These are phyloP conservation scores for Choristoneura rosaceana DNA, from an alignment of 2,888 invertebrate genomes.

Conservation along the genomic window DNA sequence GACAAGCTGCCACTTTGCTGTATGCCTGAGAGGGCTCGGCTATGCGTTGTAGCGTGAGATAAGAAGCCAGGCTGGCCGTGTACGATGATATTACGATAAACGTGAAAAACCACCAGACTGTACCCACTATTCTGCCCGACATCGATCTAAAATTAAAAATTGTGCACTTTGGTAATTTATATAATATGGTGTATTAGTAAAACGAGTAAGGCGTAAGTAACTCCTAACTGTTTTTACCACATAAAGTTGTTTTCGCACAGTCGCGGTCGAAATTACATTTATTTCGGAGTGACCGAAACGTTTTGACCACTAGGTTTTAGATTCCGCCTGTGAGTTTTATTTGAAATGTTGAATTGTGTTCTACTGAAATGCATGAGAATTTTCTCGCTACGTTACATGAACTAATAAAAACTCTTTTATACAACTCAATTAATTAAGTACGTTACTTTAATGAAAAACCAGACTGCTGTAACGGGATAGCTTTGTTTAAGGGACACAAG, in stretches of 20 bases:
- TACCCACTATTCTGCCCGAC: constrained; percentile 96
- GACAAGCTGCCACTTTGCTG: constrained; percentile 67
- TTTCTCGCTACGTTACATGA: neutral
- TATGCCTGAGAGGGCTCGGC: constrained; percentile 92
- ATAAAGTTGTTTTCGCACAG: constrained; percentile 16
- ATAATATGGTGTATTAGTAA: neutral
- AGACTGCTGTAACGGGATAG: constrained; percentile 4
- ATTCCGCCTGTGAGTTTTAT: constrained; percentile 16
- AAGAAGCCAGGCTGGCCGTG: constrained; percentile 98
- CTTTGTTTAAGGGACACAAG: constrained; percentile 24
- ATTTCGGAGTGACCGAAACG: constrained; percentile 26
- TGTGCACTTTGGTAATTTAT: neutral
- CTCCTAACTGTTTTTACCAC: constrained; percentile 2
- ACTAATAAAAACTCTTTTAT: neutral
- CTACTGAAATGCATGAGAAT: constrained; percentile 4
- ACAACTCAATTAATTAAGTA: neutral
- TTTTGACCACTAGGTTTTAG: constrained; percentile 20
- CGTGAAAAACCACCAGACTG: constrained; percentile 99
- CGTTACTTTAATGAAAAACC: neutral
- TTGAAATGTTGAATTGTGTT: constrained; percentile 21
- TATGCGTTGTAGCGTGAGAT: constrained; percentile 97
- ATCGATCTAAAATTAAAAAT: constrained; percentile 85
- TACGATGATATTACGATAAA: constrained; percentile 98
- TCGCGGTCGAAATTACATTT: constrained; percentile 31
- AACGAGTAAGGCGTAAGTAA: neutral